A percentile compares a stretch with the other conserved stretches of the same genome.
Evolutionary conservation across 1,140 invertebrate genomes (phyloP).

Genomic region (Macrotrachela quadricornifera): DNA sequence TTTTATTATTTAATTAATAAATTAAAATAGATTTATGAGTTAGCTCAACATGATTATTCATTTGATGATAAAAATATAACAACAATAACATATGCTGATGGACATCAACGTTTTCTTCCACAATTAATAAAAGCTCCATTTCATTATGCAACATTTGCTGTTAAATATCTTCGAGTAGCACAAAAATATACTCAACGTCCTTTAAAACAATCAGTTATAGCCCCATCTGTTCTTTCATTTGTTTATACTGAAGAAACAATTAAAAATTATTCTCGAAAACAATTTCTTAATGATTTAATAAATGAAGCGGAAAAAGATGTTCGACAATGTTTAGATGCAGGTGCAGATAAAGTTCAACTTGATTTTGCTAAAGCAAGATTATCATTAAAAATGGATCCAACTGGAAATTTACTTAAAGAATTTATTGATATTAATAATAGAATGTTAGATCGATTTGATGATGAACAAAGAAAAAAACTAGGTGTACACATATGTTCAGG

Average conservation of each 20-base stretch:
- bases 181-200: too few relatives aligned
- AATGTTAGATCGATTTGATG: not conserved
- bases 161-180: too few relatives aligned
- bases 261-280: not conserved
- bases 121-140: too few relatives aligned
- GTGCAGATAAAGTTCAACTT: not conserved
- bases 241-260: not conserved
- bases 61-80: too few relatives aligned
- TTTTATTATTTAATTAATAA: too few relatives aligned
- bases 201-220: too few relatives aligned
- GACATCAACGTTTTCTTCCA: too few relatives aligned
- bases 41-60: too few relatives aligned
- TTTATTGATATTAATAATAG: not conserved
- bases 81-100: too few relatives aligned
- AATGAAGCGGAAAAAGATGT: not conserved
- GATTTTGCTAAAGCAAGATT: not conserved
- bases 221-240: not conserved
- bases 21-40: too few relatives aligned
- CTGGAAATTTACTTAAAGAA: not conserved
- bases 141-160: too few relatives aligned
- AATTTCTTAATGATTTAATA: not conserved
- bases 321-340: not conserved
- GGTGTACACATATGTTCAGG: too few relatives aligned
- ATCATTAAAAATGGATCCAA: not conserved
- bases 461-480: not conserved